Base-by-base conservation (phyloP, 2,113 vertebrate species). In the Dipodomys spectabilis region DNA sequence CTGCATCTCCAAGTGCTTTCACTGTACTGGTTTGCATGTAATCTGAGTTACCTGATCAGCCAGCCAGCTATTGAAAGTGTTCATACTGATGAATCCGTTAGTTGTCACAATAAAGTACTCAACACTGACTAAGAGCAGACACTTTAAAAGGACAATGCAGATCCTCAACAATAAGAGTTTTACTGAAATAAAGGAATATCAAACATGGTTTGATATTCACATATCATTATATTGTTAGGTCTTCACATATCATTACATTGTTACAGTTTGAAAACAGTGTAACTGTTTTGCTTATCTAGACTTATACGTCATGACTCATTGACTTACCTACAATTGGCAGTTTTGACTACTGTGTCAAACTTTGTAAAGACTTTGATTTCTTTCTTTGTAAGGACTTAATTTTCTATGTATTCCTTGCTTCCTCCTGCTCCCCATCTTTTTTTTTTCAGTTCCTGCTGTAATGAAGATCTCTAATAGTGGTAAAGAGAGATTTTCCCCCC, bases 231-330 rank as follows among this genome's bases (percentile, higher is more conserved):
- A 81, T n/a, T 30, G 53, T 86, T 82, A 68, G 39, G 39, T 39
- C 39, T 57, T 82, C 82, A 78, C 39, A 11, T 85, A 27, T 35
- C 65, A 73, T 39, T 82, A 65, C 32, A 81, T n/a, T 30, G 53
- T 86, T 82, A 68, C 57, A 65, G 6, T 86, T 90, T 85, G 75
- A 68, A 69, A 39, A 39, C 39, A 39, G 86, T 49, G 27, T 67
- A 80, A 39, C 74, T 74, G 39, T 72, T 80, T 22, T 82, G 9
- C 67, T 77, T 67, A 75, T n/a, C 30, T 30, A 71, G 32, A 72
- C 49, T 91, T 79, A 44, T 7, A 75, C 20, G 57, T 19, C 3
- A 12, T 93, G 49, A 86, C 32, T 93, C 78, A 82, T 92, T 86
- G 20, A 1, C 32, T 74, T 81, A n/a, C 69, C 32, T 7, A 62